Evolutionary conservation across 2,888 invertebrate species (phyloP).

Genomic region (Chorisops tibialis): DNA sequence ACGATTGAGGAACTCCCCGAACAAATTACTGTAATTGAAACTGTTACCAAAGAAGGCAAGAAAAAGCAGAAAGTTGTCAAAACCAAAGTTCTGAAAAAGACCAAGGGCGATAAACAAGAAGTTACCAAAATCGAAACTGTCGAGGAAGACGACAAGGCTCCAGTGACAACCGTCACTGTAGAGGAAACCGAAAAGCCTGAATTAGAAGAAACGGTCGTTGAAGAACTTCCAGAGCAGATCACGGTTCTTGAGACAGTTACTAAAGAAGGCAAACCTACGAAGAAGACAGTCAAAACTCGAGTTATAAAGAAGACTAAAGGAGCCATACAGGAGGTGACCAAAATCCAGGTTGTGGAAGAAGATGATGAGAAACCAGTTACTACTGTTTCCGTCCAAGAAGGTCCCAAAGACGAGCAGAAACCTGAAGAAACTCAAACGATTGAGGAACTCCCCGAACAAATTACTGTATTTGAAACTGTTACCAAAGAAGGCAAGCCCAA

Average conservation of each 20-base stretch:
- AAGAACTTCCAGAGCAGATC: constrained; percentile 31
- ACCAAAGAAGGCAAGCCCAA: constrained; percentile 37
- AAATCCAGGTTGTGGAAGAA: constrained; percentile 43
- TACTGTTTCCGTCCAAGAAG: constrained; percentile 29
- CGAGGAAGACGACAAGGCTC: constrained; percentile 41
- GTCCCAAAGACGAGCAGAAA: constrained; percentile 45
- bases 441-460: constrained; percentile 32
- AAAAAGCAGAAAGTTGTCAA: constrained; percentile 38
- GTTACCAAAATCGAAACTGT: constrained; percentile 45
- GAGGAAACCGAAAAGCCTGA: not conserved
- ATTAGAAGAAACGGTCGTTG: constrained; percentile 38
- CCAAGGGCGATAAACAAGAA: constrained; percentile 39
- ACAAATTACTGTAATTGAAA: constrained; percentile 36
- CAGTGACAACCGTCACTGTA: constrained; percentile 34
- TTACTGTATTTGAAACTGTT: constrained; percentile 42
- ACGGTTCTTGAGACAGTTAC: constrained; percentile 28
- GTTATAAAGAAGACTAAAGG: constrained; percentile 45
- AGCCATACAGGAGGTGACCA: constrained; percentile 41
- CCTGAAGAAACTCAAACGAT: constrained; percentile 4
- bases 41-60: constrained; percentile 36
- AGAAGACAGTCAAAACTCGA: constrained; percentile 41
- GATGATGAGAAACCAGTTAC: constrained; percentile 42
- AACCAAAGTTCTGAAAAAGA: constrained; percentile 36
- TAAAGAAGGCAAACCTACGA: constrained; percentile 39
- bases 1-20: constrained; percentile 40